A percentile compares a stretch with the other conserved stretches of the same genome.
These are phyloP conservation scores for Zygogramma bicolorata DNA, from an alignment of 2,888 invertebrate genomes.

Conservation along the genomic window DNA sequence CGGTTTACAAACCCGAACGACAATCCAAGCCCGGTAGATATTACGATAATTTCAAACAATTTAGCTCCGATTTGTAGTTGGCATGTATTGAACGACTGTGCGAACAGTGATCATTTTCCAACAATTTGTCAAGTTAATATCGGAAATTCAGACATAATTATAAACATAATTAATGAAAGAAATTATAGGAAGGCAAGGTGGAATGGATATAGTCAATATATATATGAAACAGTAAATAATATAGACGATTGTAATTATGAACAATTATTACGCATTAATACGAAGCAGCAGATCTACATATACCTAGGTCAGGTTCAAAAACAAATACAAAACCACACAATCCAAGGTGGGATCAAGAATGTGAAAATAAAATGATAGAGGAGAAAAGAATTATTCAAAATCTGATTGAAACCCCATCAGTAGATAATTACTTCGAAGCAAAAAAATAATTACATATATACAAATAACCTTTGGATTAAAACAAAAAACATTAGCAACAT, in stretches of 20 bases:
- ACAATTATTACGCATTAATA: not conserved
- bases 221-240: not conserved
- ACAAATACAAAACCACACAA: not conserved
- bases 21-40: not conserved
- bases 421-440: not conserved
- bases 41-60: not conserved
- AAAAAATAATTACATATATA: not conserved
- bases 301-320: not conserved
- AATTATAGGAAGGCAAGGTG: not conserved
- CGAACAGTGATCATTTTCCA: not conserved
- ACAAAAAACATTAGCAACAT: not conserved
- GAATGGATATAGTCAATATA: not conserved
- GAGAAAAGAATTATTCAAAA: not conserved
- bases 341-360: not conserved
- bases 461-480: not conserved
- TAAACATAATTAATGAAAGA: not conserved
- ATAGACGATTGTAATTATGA: not conserved
- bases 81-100: not conserved
- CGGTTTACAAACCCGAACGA: not conserved
- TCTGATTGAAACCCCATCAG: not conserved
- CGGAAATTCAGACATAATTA: not conserved
- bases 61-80: not conserved
- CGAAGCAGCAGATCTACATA: not conserved
- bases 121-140: not conserved
- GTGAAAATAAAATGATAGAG: not conserved